phyloP scores from a whole-genome alignment of 92 coral and sea anemone genomes.

The Parazoanthus swiftii region DNA sequence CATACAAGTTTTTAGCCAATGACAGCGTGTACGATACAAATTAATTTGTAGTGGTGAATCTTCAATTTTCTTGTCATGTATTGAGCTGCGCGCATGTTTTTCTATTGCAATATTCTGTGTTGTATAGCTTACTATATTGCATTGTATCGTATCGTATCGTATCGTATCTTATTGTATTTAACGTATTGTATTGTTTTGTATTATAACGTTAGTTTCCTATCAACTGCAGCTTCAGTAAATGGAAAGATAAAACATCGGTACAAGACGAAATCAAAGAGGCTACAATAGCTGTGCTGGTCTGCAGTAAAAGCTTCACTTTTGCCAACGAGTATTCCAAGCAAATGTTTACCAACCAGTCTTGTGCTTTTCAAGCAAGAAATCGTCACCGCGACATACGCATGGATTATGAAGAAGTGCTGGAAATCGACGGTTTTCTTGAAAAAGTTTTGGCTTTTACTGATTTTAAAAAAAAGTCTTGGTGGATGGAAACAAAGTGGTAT shows the following conservation, averaged over 20 bases:
- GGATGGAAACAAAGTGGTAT: constrained; percentile 57
- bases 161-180: no score
- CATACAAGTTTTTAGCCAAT: no score
- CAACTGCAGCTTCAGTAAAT: constrained; percentile 47
- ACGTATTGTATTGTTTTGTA: no score
- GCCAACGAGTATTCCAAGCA: constrained; percentile 43
- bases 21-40: no score
- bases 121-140: no score
- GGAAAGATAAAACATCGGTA: constrained; percentile 54
- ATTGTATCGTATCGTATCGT: no score
- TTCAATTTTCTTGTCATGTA: no score
- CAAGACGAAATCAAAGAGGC: constrained; percentile 45
- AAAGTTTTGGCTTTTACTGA: constrained; percentile 62
- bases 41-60: no score
- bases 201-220: neutral
- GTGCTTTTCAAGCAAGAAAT: constrained; percentile 73
- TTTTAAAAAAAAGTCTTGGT: constrained; percentile 42
- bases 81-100: no score
- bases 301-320: constrained; percentile 53
- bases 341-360: constrained; percentile 61
- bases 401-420: constrained; percentile 59
- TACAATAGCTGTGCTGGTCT: constrained; percentile 48
- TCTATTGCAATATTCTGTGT: no score
- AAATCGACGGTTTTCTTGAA: constrained; percentile 57
- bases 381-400: constrained; percentile 61